Evolutionary conservation across 2,888 invertebrate species (phyloP), one percentile per base, ranked within the genome.

Genomic region (Anthoptus insignis): DNA sequence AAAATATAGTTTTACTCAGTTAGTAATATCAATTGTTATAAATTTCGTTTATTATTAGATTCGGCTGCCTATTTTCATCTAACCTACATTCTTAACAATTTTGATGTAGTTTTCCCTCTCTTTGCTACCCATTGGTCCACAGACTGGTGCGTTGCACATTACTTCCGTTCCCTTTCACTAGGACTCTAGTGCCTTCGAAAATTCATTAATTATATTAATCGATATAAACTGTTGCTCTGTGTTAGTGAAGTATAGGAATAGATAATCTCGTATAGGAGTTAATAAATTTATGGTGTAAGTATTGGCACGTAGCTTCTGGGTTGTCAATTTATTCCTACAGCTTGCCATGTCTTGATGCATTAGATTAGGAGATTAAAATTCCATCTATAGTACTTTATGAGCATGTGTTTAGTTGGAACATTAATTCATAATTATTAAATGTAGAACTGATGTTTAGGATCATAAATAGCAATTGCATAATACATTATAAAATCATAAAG

Each of bases 101-200:
- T 11, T 19, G 19, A 11, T 4, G 2, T 21, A 3, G 7, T 37
- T 7, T 37, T 19, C 19, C 42, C 19, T 45, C 19, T 45, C n/a
- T 14, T 45, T 13, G 45, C 45, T 42, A 42, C 16, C 5, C 19
- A 19, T 42, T 45, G 21, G 45, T 45, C 45, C 45, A 21, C 21
- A 45, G 45, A 45, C 13, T 45, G 45, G 14, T 52, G 58, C 22
- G 37, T 45, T 42, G 16, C 45, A 53, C 37, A 19, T 59, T 60
- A 49, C 14, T 59, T 61, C 39, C 66, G 64, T 52, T 64, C 64
- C 64, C 73, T 79, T 75, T 78, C 89, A 88, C 89, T 91, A 91
- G 91, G 73, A 80, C 77, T 83, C 88, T 91, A 89, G 91, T 91
- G 92, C 91, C 91, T 92, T 92, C 86, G 77, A 81, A 60, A 60